A percentile compares a stretch with the other conserved stretches of the same genome.
Evolutionary conservation across 2,888 invertebrate species (phyloP).

Genomic region (Periphyllus acericola): DNA sequence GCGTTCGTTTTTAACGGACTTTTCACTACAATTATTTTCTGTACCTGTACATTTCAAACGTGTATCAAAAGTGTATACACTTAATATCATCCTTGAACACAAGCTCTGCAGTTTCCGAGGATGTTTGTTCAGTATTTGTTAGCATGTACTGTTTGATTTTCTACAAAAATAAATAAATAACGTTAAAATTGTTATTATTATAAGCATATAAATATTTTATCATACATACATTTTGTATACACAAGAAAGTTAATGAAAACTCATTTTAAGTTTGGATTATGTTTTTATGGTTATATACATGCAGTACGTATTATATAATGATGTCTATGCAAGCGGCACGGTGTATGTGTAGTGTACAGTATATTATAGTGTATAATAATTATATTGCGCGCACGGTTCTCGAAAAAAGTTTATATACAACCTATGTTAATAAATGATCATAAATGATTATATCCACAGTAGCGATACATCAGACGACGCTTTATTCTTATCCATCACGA

Average conservation of each 20-base stretch:
- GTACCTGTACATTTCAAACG: neutral
- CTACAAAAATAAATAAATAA: conserved; percentile 51
- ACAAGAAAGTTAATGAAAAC: conserved; percentile 38
- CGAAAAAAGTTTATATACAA: conserved; percentile 6
- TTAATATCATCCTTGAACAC: conserved; percentile 30
- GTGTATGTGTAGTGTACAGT: neutral
- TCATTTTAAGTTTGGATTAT: conserved; percentile 30
- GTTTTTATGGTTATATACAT: conserved; percentile 13
- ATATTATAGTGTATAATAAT: no score
- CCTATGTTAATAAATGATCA: no score
- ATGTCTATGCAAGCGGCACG: neutral
- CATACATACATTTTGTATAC: conserved; percentile 16
- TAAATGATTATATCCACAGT: no score
- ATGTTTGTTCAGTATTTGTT: conserved; percentile 48
- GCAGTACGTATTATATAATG: conserved; percentile 1
- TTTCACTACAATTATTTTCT: neutral
- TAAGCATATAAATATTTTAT: conserved; percentile 35
- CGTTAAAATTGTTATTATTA: conserved; percentile 12
- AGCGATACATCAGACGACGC: neutral
- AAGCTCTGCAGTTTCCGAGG: conserved; percentile 16
- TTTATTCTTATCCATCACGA: neutral
- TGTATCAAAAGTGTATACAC: neutral
- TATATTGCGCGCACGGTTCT: neutral
- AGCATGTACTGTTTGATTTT: conserved; percentile 39
- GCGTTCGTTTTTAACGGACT: neutral